Percentiles rank a stretch among this genome's conserved stretches.
Evolutionary conservation across 2,797 vertebrate species (phyloP).

Genomic region (Cryptoblepharus egeriae): DNA sequence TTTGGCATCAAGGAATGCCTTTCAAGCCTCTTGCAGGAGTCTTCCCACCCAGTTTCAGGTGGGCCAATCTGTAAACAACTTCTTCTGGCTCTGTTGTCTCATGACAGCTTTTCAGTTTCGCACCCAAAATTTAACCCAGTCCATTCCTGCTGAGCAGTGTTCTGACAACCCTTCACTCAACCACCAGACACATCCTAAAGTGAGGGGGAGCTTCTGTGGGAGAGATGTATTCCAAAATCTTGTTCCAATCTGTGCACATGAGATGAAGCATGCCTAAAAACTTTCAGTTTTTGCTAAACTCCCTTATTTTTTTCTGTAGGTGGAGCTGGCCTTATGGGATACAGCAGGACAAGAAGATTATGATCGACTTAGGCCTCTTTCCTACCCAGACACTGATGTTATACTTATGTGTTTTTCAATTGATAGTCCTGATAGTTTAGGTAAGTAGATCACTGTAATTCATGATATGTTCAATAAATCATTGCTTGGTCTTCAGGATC

Average conservation of each 20-base stretch:
- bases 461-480: not conserved
- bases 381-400: slow-evolving; percentile 98
- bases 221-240: not conserved
- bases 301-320: slow-evolving; percentile 76
- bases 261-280: not conserved
- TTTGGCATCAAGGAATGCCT: too few species aligned
- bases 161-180: too few species aligned
- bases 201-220: not conserved
- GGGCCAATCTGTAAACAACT: too few species aligned
- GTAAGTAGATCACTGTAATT: slow-evolving; percentile 74
- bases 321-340: slow-evolving; percentile 98
- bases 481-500: not conserved
- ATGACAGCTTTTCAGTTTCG: too few species aligned
- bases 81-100: too few species aligned
- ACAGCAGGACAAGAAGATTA: slow-evolving; percentile 99
- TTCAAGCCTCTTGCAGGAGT: too few species aligned
- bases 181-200: not conserved
- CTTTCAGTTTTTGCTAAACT: slow-evolving; percentile 26
- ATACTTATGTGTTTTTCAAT: slow-evolving; percentile 99
- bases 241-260: not conserved
- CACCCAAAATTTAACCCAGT: too few species aligned
- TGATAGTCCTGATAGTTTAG: slow-evolving; percentile 99
- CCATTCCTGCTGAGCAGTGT: too few species aligned
- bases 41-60: too few species aligned
- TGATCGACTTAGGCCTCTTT: slow-evolving; percentile 95